Base-by-base conservation (phyloP, 2,113 vertebrate genomes). In the Scalopus aquaticus region DNA sequence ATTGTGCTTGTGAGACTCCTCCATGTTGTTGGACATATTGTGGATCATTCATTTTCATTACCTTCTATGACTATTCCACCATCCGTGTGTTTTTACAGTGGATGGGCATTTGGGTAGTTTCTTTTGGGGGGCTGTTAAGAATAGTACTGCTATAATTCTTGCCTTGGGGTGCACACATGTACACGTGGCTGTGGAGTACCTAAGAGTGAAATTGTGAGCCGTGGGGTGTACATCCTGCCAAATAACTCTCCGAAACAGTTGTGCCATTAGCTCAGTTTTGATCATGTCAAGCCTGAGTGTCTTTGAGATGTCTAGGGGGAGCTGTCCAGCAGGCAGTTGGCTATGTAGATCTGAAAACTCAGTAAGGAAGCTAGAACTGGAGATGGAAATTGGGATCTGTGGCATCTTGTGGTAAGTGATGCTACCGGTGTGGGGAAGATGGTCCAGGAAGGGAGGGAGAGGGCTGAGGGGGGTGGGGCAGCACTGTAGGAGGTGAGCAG, bases 201-300 rank as follows among this genome's bases (percentile, higher is more conserved):
- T 28, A 24, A 17, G 39, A 37, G 22, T 67, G 28, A 28, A 65
- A 39, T 49, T 37, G 73, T 30, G 62, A 28, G 51, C 35, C 42
- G 19, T 0, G 0, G 5, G 3, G 10, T 19, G 20, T 22, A 56
- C 3, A 1, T 62, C 2, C 60, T 62, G 30, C 22, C 64, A 39
- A 60, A 64, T 72, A n/a, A 7, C 30, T 94, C 28, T 74, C 83
- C 60, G 9, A 28, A 79, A 84, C 13, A 19, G 19, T 37, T 39
- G 35, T 62, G 56, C 67, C 9, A 16, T 84, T 32, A 88, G 88
- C 28, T 89, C 26, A 5, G 3, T 24, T 56, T 49, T 19, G 60
- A 74, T 37, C 9, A 0, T 28, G 82, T 35, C 15, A 46, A 62
- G 30, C 62, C 8, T 42, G 56, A 56, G 42, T 3, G n/a, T 85